Base-by-base conservation (phyloP, 1,140 invertebrate genomes). In the Asbolus verrucosus region DNA sequence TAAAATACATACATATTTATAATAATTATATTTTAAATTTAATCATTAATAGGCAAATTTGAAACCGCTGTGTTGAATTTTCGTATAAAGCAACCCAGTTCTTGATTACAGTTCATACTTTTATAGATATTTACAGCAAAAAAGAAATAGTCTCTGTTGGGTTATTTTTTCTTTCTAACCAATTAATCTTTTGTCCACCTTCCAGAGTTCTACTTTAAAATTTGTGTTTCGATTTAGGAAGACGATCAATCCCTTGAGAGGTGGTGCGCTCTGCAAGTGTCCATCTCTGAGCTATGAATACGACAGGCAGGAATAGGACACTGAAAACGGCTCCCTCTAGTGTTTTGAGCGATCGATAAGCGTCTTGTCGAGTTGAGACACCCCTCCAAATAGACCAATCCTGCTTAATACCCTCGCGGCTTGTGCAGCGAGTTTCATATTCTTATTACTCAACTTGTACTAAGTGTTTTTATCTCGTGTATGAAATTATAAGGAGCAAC, bases 371-470 rank as follows among this genome's bases (percentile, higher is more conserved):
- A 2, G 15, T 54, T 60, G 54, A 31, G 30, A 33, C 54, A 60
- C 54, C 54, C 24, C 30, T 60, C 24, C 18, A 60, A 60, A 60
- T 60, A 60, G 54, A 60, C 54, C 30, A 33, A 31, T 31, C 54
- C 54, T 33, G 24, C 19, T 46, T 46, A 46, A 46, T 46, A 18
- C 43, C 43, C 43, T 46, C 43, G 43, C 14, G 21, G 54, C 21
- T 13, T 31, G 27, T 18, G 14, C 15, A 9, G 43, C 19, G 9
- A 30, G 50, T 59, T 59, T 59, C 50, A 59, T 59, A 59, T 59
- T 59, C 50, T 59, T 59, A 30, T 30, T 59, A 59, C 50, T 59
- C 27, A 30, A 59, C 50, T 59, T 30, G 50, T 30, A 46, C 41
- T 46, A 46, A 46, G 41, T 46, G 41, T 46, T 46, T 46, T 46